A percentile compares a stretch with the other conserved stretches of the same genome.
phyloP scores from a whole-genome alignment of 2,888 invertebrate genomes.

The Eledona agricola region DNA sequence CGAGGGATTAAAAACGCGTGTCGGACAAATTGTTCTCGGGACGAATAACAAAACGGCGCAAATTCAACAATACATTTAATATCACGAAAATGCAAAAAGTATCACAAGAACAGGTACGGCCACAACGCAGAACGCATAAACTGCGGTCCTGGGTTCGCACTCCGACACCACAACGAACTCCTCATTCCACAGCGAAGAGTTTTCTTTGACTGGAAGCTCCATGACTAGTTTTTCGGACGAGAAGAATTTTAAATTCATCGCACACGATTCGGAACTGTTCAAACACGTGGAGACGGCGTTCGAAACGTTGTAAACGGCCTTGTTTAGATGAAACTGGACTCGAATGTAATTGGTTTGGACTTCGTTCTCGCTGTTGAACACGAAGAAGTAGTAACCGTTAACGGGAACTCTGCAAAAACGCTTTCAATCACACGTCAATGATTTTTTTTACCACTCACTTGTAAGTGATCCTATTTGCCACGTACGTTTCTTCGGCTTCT shows the following conservation, averaged over 20 bases:
- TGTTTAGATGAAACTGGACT: conserved; percentile 74
- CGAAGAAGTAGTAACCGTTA: conserved; percentile 84
- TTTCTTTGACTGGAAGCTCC: conserved; percentile 71
- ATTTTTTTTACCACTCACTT: too few species aligned
- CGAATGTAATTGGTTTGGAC: conserved; percentile 75
- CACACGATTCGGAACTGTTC: conserved; percentile 71
- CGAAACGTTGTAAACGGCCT: conserved; percentile 75
- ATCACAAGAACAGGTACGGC: conserved; percentile 77
- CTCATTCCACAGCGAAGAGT: conserved; percentile 77
- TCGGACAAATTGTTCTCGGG: conserved; percentile 54
- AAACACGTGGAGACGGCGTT: conserved; percentile 70
- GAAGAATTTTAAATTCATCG: conserved; percentile 73
- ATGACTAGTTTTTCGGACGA: conserved; percentile 75
- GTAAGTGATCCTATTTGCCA: conserved; percentile 73
- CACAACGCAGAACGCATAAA: conserved; percentile 75
- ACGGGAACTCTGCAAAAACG: conserved; percentile 71
- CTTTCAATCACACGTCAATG: too few species aligned
- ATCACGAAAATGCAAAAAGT: conserved; percentile 76
- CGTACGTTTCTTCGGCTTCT: conserved; percentile 65
- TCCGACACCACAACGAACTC: conserved; percentile 77
- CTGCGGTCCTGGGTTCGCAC: conserved; percentile 76
- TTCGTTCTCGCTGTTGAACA: conserved; percentile 84
- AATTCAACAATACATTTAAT: conserved; percentile 9
- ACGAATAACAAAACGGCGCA: conserved; percentile 34
- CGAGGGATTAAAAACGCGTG: conserved; percentile 57